Base-by-base conservation (phyloP, 1,140 invertebrate genomes). In the Drosophila ohnishii region DNA sequence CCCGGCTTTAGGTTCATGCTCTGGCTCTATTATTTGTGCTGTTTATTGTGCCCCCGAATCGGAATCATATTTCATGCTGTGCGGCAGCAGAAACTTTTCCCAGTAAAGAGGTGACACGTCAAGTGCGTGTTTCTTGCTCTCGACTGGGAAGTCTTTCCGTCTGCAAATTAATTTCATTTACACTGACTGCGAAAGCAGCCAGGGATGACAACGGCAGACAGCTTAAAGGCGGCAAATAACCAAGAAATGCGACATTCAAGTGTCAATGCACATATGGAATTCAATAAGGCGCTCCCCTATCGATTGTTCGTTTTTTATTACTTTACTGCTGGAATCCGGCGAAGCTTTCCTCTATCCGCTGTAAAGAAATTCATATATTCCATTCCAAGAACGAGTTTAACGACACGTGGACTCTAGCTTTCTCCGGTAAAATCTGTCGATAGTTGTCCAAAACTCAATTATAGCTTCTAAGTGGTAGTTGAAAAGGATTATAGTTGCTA, bases 111-210 rank as follows among this genome's bases (percentile, higher is more conserved):
- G 58, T 75, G 48, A 53, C 62, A 69, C 53, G 50, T 37, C 45
- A 72, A 84, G 40, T 62, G 59, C 48, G 16, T 53, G 74, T 30
- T 22, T 44, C 48, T 53, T 22, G 28, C 44, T 57, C 47, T 11
- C 40, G 48, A 42, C n/a, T 32, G 64, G 48, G n/a, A 72, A 72
- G 71, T 48, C 10, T 51, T 55, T 62, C 45, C 45, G 47, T 66
- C n/a, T 35, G 16, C 30, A 30, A 48, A 44, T 74, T 66, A 62
- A 75, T 77, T 78, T 64, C 42, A 82, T 87, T 78, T 71, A 78
- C 28, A 60, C 51, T 40, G 16, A 35, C 42, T 45, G 28, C 53
- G 19, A 47, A 57, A 55, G 19, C 34, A 34, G 39, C 47, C 56
- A 73, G 70, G 70, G 57, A n/a, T 62, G 67, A 28, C 47, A 40